A percentile compares a stretch with the other conserved stretches of the same genome.
phyloP scores from a whole-genome alignment of 2,797 vertebrate genomes.

The Paramormyrops hopkinsi region DNA sequence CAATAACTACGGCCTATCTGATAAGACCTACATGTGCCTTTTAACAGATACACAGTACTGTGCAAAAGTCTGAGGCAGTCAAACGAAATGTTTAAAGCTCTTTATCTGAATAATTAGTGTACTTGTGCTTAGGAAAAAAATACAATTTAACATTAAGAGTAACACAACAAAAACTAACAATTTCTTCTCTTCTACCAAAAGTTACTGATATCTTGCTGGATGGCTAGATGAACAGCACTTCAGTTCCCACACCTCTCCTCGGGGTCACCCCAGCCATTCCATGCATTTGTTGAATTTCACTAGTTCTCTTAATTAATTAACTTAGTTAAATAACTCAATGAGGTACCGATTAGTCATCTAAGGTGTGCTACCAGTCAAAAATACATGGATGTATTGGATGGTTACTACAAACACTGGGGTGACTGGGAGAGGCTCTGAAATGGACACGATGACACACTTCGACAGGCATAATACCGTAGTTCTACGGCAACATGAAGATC shows the following conservation, averaged over 20 bases:
- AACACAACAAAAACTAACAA: not conserved
- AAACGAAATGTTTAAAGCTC: not conserved
- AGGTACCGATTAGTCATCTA: not conserved
- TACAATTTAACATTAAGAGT: not conserved
- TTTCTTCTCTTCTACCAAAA: not conserved
- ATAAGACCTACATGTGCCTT: not conserved
- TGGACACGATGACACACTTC: not conserved
- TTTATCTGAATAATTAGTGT: not conserved
- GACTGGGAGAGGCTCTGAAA: not conserved
- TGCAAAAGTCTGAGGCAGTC: not conserved
- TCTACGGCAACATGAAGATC: not conserved
- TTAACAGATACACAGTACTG: not conserved
- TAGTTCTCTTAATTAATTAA: not conserved
- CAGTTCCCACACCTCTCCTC: not conserved
- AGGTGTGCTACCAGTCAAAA: not conserved
- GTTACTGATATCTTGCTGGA: not conserved
- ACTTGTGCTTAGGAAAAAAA: not conserved
- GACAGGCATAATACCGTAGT: not conserved
- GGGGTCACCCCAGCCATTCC: not conserved
- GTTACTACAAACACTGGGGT: not conserved
- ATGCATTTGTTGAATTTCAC: not conserved
- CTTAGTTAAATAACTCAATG: not conserved
- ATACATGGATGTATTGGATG: not conserved
- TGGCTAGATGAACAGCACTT: not conserved
- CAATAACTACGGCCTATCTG: not conserved